Base-by-base conservation (phyloP, 2,113 vertebrate genomes). In the Gila orcuttii region DNA sequence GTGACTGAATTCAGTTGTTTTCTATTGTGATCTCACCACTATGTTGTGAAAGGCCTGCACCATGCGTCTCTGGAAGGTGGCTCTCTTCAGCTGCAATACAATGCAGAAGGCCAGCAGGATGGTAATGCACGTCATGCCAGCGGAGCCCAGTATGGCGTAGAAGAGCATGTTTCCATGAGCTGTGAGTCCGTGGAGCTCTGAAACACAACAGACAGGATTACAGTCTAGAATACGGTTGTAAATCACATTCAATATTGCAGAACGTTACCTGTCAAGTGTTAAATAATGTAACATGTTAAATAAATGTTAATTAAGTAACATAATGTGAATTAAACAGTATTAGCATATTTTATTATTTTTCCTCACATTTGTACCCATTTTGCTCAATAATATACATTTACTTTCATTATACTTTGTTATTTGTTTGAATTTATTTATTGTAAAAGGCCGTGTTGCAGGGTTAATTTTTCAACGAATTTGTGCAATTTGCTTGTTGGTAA, bases 111-210 rank as follows among this genome's bases (percentile, higher is more conserved):
- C 96, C 83, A 97, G 86, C 8, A 97, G 93, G 87, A 97, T 96
- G 0, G 96, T 97, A 80, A 97, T 90, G 86, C 96, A 97, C 17
- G 96, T 97, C 96, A 97, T 97, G 11, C 95, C 96, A 71, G 96
- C 96, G 0, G 96, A 97, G n/a, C 96, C 96, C 36, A 97, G 95
- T 68, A 97, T 97, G 33, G 96, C 96, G 85, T 96, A 96, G n/a
- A 97, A 95, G 83, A 97, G 92, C 95, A 97, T 95, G 90, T 94
- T 96, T 15, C 94, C 90, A 28, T 95, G 94, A 81, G 93, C 94
- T 0, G 94, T 69, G 50, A 91, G 78, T 36, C 86, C 55, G 11
- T 69, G 75, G 42, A 88, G 52, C 13, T 86, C 90, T 90, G 31
- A n/a, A 19, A 57, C 55, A 57, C 52, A 57, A 57, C 52, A 21